Evolutionary conservation across 64 coral and sea anemone genomes (phyloP), one percentile per base, ranked within the genome.

Genomic region (Hydrozoanthus tunicans): DNA sequence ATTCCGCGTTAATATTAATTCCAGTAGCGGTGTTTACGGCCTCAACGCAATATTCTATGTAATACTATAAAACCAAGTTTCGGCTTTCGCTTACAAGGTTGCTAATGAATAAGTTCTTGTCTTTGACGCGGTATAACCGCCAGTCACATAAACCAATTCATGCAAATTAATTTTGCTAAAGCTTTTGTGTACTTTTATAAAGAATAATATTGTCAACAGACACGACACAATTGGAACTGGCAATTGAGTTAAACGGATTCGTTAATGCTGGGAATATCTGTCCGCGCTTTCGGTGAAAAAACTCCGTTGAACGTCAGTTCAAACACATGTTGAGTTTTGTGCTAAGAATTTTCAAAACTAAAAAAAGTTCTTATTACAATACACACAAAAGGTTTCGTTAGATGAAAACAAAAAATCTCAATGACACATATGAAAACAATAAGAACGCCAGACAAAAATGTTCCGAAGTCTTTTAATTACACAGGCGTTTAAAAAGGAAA

Each of bases 141-240:
- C 52, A 73, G 32, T 74, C 53, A 26, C 7, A 71, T 15, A 24
- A 27, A 70, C 11, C 20, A 69, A 88, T 88, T 70, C 54, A 88
- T 60, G 84, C 67, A 88, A 88, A 88, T 81, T 85, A 68, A 83
- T 58, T 58, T 69, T 84, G 66, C 51, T 81, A 81, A 58, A 68
- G 20, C 7, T 17, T 8, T 72, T 60, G 84, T 59, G 60, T 73
- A n/a, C 12, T 52, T 61, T 43, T 43, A 43, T 43, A 43, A 58
- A n/a, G 69, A 88, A 88, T 57, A 88, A 88, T 88, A 88, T 60
- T 20, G 54, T 72, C 65, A 72, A 73, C 14, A 57, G 56, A 5
- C 65, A 74, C 52, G 70, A 88, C n/a, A 59, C 55, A 88, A 88
- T 61, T 59, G 74, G 56, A 4, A 15, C 52, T 58, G 68, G 54